phyloP scores from a whole-genome alignment of 2,888 invertebrate genomes.

The Orthosia incerta region DNA sequence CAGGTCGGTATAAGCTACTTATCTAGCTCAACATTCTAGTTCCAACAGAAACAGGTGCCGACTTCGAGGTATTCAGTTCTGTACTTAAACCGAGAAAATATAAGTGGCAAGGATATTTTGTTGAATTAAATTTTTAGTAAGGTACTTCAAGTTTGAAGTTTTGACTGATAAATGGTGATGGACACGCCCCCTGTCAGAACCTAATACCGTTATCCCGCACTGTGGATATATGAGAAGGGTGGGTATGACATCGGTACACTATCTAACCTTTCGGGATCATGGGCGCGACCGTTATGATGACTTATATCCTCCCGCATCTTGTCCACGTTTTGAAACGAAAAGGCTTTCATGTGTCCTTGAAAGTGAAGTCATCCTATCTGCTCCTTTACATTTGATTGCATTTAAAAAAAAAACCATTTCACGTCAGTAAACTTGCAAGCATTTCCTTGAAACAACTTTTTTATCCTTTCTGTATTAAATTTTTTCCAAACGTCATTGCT shows the following conservation, averaged over 20 bases:
- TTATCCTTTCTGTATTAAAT: background rate
- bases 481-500: background rate
- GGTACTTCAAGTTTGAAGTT: conserved; percentile 26
- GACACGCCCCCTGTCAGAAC: conserved; percentile 43
- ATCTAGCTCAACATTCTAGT: conserved; percentile 39
- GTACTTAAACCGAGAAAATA: conserved; percentile 14
- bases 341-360: conserved; percentile 24
- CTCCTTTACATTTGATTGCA: background rate
- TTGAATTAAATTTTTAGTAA: conserved; percentile 1
- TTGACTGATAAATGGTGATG: conserved; percentile 48
- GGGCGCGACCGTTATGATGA: conserved; percentile 48
- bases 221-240: conserved; percentile 50
- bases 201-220: conserved; percentile 49
- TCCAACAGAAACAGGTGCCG: conserved; percentile 31
- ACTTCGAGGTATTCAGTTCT: conserved; percentile 26
- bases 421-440: background rate
- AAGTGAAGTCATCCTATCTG: conserved; percentile 29
- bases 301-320: conserved; percentile 54
- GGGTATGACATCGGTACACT: conserved; percentile 55
- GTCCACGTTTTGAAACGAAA: conserved; percentile 37
- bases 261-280: conserved; percentile 46
- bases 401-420: background rate
- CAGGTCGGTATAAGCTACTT: conserved; percentile 55
- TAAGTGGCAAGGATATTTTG: conserved; percentile 12
- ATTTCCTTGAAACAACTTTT: background rate